Evolutionary conservation across 2,113 vertebrate species (phyloP), one percentile per base, ranked within the genome.

Genomic region (Piprites chloris): DNA sequence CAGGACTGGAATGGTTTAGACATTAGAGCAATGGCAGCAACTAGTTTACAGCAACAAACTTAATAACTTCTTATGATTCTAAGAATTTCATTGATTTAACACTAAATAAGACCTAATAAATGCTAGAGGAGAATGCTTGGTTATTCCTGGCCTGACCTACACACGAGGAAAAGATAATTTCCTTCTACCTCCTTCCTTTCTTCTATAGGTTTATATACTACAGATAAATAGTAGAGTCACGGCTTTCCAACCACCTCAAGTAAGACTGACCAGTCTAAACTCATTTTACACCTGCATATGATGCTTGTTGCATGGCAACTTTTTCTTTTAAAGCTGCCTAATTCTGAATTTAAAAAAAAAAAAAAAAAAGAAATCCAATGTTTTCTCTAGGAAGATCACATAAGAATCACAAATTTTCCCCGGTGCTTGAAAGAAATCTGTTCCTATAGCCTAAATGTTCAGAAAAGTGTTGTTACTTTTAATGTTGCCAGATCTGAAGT

Each of bases 391-490:
- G 88, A 96, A 80, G 90, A 94, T 89, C 76, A 79, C 83, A 94
- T 94, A 96, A 96, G 93, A 97, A 96, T 96, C 96, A 86, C 86
- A 96, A 93, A 94, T 95, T 96, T 93, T 92, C 88, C 85, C 90
- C 27, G 41, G 92, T 93, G 84, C 92, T 93, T 84, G 92, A 94
- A 97, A 94, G 93, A 97, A 97, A 97, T 97, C 96, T 97, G 96
- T 97, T 97, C 95, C 89, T 95, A 72, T 94, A 97, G 91, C 93
- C 94, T 95, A 93, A 96, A 95, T 96, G 95, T 95, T 97, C 95
- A 94, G 95, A 92, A 90, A 93, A 97, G 95, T 96, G 95, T 96
- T 97, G 92, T 97, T 97, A 94, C 95, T 96, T 94, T 59, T 91
- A 78, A 72, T 95, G 95, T 82, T 97, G 95, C 94, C 95, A 97